Evolutionary conservation across 30 jellyfish, hydroid and myxozoan species (phyloP).

Genomic region (Hydractinia echinata): DNA sequence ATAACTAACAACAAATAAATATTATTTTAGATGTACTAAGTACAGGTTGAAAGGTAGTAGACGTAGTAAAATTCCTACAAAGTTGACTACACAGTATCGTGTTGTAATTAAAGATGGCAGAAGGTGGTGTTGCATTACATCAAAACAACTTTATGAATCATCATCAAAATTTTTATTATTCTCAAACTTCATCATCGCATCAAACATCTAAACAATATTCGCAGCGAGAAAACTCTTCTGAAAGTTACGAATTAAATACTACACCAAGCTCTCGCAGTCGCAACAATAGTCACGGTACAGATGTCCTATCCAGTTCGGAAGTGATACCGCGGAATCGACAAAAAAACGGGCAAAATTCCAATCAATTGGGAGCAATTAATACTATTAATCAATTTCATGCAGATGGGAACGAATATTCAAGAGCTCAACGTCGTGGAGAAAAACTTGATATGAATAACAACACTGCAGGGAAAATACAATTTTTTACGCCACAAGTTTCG

Average conservation of each 20-base stretch:
- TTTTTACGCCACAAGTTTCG: constrained; percentile 5
- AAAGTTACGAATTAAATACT: not conserved
- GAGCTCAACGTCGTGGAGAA: no score
- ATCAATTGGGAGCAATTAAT: no score
- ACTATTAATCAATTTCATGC: no score
- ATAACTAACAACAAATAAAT: no score
- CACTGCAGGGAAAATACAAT: not conserved
- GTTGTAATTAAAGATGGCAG: no score
- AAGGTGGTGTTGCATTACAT: no score
- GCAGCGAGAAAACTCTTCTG: not conserved
- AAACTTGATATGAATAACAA: not conserved
- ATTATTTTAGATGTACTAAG: no score
- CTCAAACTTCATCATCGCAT: not conserved
- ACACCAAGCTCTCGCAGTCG: constrained; percentile 16
- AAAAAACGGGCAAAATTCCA: no score
- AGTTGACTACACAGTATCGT: no score
- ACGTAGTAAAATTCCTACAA: no score
- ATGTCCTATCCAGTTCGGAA: not conserved
- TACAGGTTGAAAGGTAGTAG: no score
- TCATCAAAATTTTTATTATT: not conserved
- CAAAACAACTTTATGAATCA: not conserved
- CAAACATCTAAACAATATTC: not conserved
- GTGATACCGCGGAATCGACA: not conserved
- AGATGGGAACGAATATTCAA: no score
- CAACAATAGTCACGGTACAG: constrained; percentile 4